phyloP scores from a whole-genome alignment of 1,140 invertebrate genomes.

The Diabrotica virgifera region DNA sequence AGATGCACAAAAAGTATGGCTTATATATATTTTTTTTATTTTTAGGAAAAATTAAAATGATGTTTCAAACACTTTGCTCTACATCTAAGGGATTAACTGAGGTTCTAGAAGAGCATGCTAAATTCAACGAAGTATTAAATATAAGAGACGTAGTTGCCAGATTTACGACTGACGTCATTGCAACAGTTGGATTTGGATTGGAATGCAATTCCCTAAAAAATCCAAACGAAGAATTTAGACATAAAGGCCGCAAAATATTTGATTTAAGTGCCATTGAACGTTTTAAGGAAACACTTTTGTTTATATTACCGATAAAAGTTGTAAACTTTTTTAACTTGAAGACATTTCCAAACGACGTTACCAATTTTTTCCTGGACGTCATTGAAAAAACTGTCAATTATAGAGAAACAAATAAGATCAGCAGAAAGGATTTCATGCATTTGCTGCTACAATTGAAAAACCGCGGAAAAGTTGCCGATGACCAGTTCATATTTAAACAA shows the following conservation, averaged over 20 bases:
- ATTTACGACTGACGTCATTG: slow-evolving; percentile 24
- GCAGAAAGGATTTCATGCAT: slow-evolving; percentile 22
- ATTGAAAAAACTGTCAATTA: slow-evolving; percentile 27
- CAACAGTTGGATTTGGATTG: slow-evolving; percentile 52
- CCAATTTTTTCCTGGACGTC: slow-evolving; percentile 48
- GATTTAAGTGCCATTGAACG: not conserved
- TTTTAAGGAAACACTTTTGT: not conserved
- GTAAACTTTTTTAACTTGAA: not conserved
- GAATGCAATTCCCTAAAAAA: slow-evolving; percentile 50
- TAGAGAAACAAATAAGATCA: slow-evolving; percentile 47
- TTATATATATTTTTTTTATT: not conserved
- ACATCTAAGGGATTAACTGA: slow-evolving; percentile 37
- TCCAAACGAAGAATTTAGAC: slow-evolving; percentile 48
- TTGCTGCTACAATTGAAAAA: slow-evolving; percentile 23
- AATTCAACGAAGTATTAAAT: slow-evolving; percentile 12
- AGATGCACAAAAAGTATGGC: not conserved
- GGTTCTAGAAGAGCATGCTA: slow-evolving; percentile 42
- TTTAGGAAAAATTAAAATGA: slow-evolving; percentile 49
- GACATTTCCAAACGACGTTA: slow-evolving; percentile 10
- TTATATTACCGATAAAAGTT: not conserved
- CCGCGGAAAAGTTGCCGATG: not conserved
- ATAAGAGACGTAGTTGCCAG: slow-evolving; percentile 16
- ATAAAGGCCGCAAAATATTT: slow-evolving; percentile 40
- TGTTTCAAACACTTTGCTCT: slow-evolving; percentile 43
- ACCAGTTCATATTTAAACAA: not conserved